Conservation (phyloP, 2,888 invertebrate genomes). For the Watsonalla binaria region DNA sequence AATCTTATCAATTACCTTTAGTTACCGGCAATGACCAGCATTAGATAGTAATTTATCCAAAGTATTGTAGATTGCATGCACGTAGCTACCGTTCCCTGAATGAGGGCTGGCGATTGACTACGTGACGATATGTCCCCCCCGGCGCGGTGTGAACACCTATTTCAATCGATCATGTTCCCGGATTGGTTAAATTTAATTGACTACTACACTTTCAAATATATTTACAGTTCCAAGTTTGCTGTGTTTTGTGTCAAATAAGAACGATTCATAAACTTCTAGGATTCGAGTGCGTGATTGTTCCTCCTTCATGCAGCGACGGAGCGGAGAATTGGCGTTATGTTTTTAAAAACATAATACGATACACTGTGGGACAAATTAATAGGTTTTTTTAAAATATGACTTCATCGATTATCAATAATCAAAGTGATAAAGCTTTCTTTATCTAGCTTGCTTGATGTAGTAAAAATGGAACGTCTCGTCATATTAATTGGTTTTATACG, state of each 20-base stretch:
- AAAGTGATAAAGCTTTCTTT: conserved; percentile 30
- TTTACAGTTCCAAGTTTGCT: too few species aligned
- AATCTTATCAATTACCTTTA: conserved; percentile 6
- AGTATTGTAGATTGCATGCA: conserved; percentile 53
- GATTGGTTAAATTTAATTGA: conserved; percentile 16
- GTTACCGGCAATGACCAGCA: conserved; percentile 5
- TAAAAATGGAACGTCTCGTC: conserved; percentile 43
- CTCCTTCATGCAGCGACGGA: too few species aligned
- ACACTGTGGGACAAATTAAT: too few species aligned
- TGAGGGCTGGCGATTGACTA: conserved; percentile 46
- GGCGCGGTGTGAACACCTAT: conserved; percentile 26
- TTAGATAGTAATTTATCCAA: conserved; percentile 24
- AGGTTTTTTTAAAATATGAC: conserved; percentile 1
- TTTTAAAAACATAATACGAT: too few species aligned
- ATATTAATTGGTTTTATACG: conserved; percentile 55
- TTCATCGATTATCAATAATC: conserved; percentile 37
- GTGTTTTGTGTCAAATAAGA: too few species aligned
- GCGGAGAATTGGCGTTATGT: too few species aligned
- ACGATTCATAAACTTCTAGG: too few species aligned
- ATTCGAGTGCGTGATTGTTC: too few species aligned
- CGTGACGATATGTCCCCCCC: conserved; percentile 53
- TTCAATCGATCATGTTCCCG: conserved; percentile 34
- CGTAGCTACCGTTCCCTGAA: conserved; percentile 46
- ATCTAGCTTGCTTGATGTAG: conserved; percentile 13
- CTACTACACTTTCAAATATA: conserved; percentile 2